Base-by-base conservation (phyloP, 2,113 vertebrate genomes). In the Zosterops japonicus region DNA sequence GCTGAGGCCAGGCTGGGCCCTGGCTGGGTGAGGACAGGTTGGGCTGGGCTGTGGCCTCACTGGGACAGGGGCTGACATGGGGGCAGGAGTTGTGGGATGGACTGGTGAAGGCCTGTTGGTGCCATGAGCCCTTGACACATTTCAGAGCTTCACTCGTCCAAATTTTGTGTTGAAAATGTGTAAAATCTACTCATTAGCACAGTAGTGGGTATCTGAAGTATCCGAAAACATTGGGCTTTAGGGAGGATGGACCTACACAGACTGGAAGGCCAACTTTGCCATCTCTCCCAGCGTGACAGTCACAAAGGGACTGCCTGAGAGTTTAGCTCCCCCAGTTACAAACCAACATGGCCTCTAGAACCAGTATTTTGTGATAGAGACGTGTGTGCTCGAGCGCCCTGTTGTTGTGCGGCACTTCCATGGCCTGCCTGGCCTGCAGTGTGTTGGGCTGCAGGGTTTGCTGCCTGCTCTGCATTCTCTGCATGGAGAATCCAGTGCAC, bases 381-480 rank as follows among this genome's bases (percentile, higher is more conserved):
- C 0, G 1, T 12, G 42, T 39, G 33, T 84, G 60, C 47, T 55
- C 50, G 46, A 27, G 42, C 25, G 23, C 31, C 4, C 2, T 0
- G 0, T 31, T 5, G 14, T 52, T 82, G n/a, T 50, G 70, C 67
- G 64, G 61, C 18, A 1, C 0, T 0, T 28, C 39, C 28, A 22
- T 25, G 50, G 41, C 63, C 76, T 15, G 14, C 46, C 44, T 41
- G 31, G 18, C 33, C 50, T 69, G 61, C 33, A 5, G 47, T 0
- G 0, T 16, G 28, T 11, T 0, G 9, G 39, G 12, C 8, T 0
- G 1, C 20, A 46, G 44, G 29, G 18, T 56, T 68, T 68, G 24
- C 57, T 47, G 47, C 4, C 23, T 22, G 22, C 15, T 18, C 3
- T 31, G 36, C 42, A 4, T 25, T 11, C 12, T 55, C 42, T 71